Conservation (phyloP, 2,797 vertebrate genomes). For the Vireo griseus region DNA sequence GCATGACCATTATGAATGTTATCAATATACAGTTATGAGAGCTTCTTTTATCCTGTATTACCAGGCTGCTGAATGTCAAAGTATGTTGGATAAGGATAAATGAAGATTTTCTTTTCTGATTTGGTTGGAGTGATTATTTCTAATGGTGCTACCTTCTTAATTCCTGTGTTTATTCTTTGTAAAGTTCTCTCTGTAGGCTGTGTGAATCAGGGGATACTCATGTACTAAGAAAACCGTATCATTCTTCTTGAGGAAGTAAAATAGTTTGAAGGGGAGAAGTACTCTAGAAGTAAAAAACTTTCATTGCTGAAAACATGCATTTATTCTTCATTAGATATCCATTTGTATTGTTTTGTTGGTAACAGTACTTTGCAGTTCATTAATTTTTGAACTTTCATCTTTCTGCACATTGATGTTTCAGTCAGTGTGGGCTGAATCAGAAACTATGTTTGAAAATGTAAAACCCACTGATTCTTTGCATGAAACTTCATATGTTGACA, state of each 20-base stretch:
- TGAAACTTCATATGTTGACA: neutral
- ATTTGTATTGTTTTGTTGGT: neutral
- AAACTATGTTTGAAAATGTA: neutral
- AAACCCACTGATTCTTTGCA: neutral
- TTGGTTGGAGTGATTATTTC: neutral
- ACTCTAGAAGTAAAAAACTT: neutral
- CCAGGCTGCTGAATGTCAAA: slow-evolving; percentile 20
- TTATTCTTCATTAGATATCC: neutral
- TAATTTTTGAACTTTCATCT: neutral
- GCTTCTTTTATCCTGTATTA: neutral
- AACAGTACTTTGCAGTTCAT: neutral
- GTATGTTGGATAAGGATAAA: neutral
- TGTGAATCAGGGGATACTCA: neutral
- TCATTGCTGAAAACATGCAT: neutral
- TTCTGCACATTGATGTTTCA: neutral
- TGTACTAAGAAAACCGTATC: neutral
- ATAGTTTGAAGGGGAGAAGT: neutral
- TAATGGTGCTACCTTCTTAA: slow-evolving; percentile 16
- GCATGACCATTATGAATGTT: slow-evolving; percentile 63
- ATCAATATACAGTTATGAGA: neutral
- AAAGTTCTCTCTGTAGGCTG: neutral
- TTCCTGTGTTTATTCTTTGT: slow-evolving; percentile 1
- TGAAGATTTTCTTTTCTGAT: neutral
- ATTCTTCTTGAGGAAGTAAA: neutral
- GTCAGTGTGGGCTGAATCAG: neutral